Conservation (phyloP, 1,140 invertebrate species). For the Pygmarrhopalites habei region DNA sequence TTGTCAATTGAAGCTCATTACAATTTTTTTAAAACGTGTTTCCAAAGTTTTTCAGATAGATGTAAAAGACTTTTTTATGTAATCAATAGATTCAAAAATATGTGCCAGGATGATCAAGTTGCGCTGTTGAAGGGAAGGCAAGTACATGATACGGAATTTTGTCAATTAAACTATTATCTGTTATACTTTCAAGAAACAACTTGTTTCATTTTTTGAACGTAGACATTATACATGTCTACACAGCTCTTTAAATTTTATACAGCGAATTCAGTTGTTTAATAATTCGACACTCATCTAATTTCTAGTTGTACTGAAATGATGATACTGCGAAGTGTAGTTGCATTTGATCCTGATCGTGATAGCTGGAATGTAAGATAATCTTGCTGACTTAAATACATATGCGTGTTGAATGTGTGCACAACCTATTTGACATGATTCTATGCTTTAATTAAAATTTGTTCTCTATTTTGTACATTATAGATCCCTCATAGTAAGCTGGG, state of each 20-base stretch:
- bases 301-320: constrained; percentile 87
- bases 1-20: too few relatives aligned
- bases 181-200: constrained; percentile 75
- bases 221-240: constrained; percentile 24
- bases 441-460: too few relatives aligned
- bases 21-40: too few relatives aligned
- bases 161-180: too few relatives aligned
- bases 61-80: constrained; percentile 65
- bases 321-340: constrained; percentile 77
- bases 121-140: constrained; percentile 80
- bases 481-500: constrained; percentile 66
- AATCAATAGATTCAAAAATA: constrained; percentile 76
- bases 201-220: constrained; percentile 82
- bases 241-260: constrained; percentile 3
- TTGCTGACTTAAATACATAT: neutral
- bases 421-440: too few relatives aligned
- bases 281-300: too few relatives aligned
- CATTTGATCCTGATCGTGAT: constrained; percentile 73
- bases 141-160: too few relatives aligned
- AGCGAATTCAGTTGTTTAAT: too few relatives aligned
- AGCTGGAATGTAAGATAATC: constrained; percentile 58
- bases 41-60: too few relatives aligned
- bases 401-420: too few relatives aligned
- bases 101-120: constrained; percentile 86
- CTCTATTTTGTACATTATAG: constrained; percentile 45